phyloP scores from a whole-genome alignment of 2,113 vertebrate genomes.

The Cacatua alba region DNA sequence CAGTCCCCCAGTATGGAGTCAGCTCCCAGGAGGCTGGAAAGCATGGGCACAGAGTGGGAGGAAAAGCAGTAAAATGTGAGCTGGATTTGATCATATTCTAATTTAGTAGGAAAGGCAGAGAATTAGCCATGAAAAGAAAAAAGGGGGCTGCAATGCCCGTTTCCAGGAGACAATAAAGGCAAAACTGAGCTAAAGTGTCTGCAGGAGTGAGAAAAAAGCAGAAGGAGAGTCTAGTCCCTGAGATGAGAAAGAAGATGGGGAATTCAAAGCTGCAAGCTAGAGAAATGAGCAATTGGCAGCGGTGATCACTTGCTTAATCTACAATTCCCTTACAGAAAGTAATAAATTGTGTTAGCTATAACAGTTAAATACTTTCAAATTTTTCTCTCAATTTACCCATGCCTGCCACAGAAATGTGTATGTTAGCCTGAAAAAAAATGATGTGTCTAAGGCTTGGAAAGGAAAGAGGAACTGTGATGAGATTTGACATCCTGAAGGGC shows the following conservation, averaged over 20 bases:
- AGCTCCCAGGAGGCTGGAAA: neutral
- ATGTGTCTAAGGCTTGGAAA: neutral
- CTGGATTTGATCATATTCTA: neutral
- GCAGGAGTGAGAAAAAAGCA: neutral
- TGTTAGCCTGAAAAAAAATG: neutral
- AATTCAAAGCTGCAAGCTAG: neutral
- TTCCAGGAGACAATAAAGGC: neutral
- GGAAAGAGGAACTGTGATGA: neutral
- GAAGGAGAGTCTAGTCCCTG: neutral
- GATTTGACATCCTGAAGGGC: conserved; percentile 27
- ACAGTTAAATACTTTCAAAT: neutral
- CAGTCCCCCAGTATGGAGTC: neutral
- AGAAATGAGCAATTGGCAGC: neutral
- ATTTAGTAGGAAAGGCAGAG: neutral
- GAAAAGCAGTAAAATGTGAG: neutral
- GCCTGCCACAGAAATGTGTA: neutral
- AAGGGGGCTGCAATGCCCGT: rapidly evolving
- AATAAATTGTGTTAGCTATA: neutral
- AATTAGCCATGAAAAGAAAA: neutral
- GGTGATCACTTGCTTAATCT: neutral
- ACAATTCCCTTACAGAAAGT: neutral
- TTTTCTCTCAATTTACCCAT: neutral
- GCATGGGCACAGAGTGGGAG: neutral
- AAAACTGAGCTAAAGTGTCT: neutral
- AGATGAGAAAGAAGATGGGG: neutral